Evolutionary conservation across 2,797 vertebrate genomes (phyloP), one percentile per base, ranked within the genome.

Genomic region (Merluccius polli): DNA sequence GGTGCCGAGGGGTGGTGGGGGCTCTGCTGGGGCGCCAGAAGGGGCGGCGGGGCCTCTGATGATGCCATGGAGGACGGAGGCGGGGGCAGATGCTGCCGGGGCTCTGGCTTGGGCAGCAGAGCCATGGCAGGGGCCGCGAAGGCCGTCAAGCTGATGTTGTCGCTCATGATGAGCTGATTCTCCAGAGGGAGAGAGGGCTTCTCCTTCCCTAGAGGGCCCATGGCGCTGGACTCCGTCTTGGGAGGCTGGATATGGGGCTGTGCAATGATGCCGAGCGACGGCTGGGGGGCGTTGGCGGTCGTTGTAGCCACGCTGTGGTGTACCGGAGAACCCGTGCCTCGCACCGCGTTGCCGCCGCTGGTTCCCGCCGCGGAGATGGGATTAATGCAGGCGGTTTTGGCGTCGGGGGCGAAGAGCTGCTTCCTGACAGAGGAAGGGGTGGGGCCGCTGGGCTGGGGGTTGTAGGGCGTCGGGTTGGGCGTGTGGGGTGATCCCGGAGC

Each of bases 341-440:
- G 80, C 38, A 86, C 84, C 71, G 87, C 81, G n/a, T 85, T 91
- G 71, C 79, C 83, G 75, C 87, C 79, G 70, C 85, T 87, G 1
- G 80, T 74, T 80, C 92, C 89, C 38, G 94, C 87, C 63, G 93
- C 91, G 67, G 93, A 92, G 74, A 86, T 84, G 0, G 94, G 85
- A n/a, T 92, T 85, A 78, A 91, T 91, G 52, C 93, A 85, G 0
- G 78, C 65, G 7, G 87, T 92, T 86, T 98, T 99, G 81, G 95
- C 93, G 75, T 97, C 95, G 0, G 95, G 92, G 63, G 95, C 89
- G 59, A 99, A 98, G 78, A 99, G 91, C 92, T 99, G 97, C 90
- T 99, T 99, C 83, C 96, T 93, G 88, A 96, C 96, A 0, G 97
- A 97, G 18, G 96, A 97, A 77, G 96, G 95, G 74, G 96, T 97